Percentiles rank a stretch among this genome's conserved stretches.
Evolutionary conservation across 2,113 vertebrate genomes (phyloP).

Genomic region (Holacanthus passer): DNA sequence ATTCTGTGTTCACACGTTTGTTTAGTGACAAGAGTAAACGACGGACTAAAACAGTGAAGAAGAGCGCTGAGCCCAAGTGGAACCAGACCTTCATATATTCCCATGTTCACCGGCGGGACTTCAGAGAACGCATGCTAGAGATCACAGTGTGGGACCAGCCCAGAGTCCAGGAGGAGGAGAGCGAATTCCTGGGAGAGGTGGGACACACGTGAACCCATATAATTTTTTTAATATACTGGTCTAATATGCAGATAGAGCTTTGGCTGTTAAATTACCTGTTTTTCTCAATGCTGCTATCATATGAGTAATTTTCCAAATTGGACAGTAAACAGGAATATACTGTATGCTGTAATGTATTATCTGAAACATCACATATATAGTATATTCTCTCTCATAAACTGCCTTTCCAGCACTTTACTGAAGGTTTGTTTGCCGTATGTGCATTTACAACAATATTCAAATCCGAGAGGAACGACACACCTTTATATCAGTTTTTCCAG

Average conservation of each 20-base stretch:
- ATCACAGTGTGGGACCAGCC: slow-evolving; percentile 99
- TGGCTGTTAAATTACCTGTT: background rate
- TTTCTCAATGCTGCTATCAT: background rate
- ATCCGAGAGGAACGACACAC: too few species aligned
- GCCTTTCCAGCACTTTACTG: too few species aligned
- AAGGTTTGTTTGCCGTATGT: too few species aligned
- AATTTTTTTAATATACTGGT: background rate
- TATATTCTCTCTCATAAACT: too few species aligned
- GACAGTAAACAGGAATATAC: background rate
- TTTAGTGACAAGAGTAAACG: slow-evolving; percentile 98
- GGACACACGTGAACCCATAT: background rate
- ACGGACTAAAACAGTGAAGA: slow-evolving; percentile 98
- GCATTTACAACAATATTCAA: too few species aligned
- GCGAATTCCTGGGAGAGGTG: slow-evolving; percentile 98
- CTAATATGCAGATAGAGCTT: background rate
- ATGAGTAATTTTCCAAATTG: background rate
- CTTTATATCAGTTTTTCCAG: too few species aligned
- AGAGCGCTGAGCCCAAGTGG: slow-evolving; percentile 97
- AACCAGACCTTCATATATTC: slow-evolving; percentile 99
- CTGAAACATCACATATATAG: too few species aligned
- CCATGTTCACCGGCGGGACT: slow-evolving; percentile 97
- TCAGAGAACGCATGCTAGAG: slow-evolving; percentile 98
- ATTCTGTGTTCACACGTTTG: slow-evolving; percentile 5
- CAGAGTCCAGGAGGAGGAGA: slow-evolving; percentile 96
- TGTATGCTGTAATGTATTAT: too few species aligned